These are phyloP conservation scores for Acestrorhynchus altus DNA, from an alignment of 2,797 vertebrate genomes.

Conservation along the genomic window DNA sequence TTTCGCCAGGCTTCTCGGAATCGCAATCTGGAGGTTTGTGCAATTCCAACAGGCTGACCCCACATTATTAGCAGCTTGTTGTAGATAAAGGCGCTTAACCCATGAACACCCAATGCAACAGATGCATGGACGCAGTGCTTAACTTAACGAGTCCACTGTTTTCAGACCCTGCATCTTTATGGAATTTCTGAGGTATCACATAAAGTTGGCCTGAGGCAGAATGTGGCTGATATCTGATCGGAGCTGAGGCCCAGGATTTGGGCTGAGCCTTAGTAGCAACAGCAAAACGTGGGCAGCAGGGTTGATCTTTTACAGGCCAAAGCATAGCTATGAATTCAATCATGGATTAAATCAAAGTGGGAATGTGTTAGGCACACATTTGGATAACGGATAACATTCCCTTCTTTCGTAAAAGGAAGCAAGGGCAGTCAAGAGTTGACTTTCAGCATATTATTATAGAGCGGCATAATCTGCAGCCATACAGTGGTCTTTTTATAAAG, in stretches of 20 bases:
- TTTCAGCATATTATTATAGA: neutral
- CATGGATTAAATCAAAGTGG: slow-evolving; percentile 11
- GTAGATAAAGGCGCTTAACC: slow-evolving; percentile 25
- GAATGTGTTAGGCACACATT: neutral
- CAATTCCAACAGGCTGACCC: slow-evolving; percentile 60
- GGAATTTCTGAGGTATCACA: neutral
- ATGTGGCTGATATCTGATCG: slow-evolving; percentile 13
- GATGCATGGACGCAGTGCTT: neutral
- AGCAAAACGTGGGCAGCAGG: slow-evolving; percentile 2
- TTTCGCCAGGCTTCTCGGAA: slow-evolving; percentile 51
- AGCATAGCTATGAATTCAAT: slow-evolving; percentile 22
- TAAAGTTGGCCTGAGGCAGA: slow-evolving; percentile 10
- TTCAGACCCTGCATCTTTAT: neutral
- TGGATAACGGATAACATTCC: neutral
- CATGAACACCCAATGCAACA: neutral
- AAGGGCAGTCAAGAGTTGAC: neutral
- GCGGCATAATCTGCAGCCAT: neutral
- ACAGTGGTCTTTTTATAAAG: neutral
- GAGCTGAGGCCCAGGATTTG: neutral
- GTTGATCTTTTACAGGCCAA: slow-evolving; percentile 22
- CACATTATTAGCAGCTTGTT: slow-evolving; percentile 49
- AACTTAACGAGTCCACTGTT: neutral
- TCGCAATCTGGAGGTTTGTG: slow-evolving; percentile 54
- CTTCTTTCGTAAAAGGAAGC: neutral
- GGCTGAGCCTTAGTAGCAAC: neutral